phyloP scores from a whole-genome alignment of 2,797 vertebrate genomes.

The Acrossocheilus fasciatus region DNA sequence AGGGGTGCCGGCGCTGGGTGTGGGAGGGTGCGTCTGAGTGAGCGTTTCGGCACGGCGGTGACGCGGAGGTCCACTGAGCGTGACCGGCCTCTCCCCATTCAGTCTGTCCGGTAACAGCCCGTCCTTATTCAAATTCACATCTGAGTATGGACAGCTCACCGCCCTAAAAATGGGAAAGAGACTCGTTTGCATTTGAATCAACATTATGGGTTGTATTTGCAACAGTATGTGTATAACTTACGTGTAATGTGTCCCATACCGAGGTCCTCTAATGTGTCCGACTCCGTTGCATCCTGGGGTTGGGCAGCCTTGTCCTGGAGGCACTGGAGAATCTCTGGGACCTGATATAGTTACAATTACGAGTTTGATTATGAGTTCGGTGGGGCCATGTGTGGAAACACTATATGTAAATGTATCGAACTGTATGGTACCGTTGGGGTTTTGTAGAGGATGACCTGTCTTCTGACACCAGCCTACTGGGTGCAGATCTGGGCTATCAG shows the following conservation, averaged over 20 bases:
- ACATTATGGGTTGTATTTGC: background rate
- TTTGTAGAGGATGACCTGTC: slow-evolving; percentile 86
- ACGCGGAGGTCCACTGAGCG: slow-evolving; percentile 73
- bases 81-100: slow-evolving; percentile 79
- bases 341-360: slow-evolving; percentile 67
- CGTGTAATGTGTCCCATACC: slow-evolving; percentile 92
- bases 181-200: background rate
- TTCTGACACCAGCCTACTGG: slow-evolving; percentile 91
- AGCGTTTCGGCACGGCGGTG: slow-evolving; percentile 76
- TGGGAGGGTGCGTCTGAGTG: slow-evolving; percentile 52
- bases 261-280: slow-evolving; percentile 88
- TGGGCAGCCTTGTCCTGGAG: slow-evolving; percentile 87
- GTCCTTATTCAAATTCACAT: slow-evolving; percentile 89
- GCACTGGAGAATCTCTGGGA: slow-evolving; percentile 71
- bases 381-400: background rate
- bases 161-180: slow-evolving; percentile 32
- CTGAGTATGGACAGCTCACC: slow-evolving; percentile 90
- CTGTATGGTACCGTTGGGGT: slow-evolving; percentile 79
- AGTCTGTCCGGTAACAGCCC: slow-evolving; percentile 86
- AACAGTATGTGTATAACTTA: slow-evolving; percentile 69
- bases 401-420: background rate
- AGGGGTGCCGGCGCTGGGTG: slow-evolving; percentile 58
- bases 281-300: slow-evolving; percentile 89
- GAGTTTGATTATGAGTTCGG: background rate
- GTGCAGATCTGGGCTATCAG: slow-evolving; percentile 87